Base-by-base conservation (phyloP, 1,140 invertebrate genomes). In the Atta cephalotes region DNA sequence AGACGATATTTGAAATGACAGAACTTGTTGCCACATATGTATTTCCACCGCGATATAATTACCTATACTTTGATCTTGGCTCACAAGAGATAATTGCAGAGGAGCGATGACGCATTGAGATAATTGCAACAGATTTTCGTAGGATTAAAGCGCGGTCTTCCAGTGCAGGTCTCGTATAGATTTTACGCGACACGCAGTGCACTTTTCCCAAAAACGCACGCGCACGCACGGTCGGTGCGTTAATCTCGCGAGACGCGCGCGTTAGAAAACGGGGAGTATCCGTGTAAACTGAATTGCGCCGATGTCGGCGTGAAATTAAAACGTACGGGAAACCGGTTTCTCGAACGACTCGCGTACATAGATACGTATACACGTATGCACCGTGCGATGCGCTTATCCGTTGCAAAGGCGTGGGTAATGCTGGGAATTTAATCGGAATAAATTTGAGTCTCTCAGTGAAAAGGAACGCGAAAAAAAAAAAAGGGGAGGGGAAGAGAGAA, bases 301-400 rank as follows among this genome's bases (percentile, higher is more conserved):
- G 93, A 94, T 91, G 93, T 95, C 92, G 92, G 93, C 94, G 94
- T 94, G 94, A 95, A 95, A 95, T 95, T 94, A 94, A 91, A 95
- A 93, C 92, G 93, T 93, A 94, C 90, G 92, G 91, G 90, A 93
- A 95, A 95, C 93, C 94, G 94, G 94, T 94, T 95, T 95, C 88
- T 86, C 89, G 70, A 85, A 82, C 88, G 88, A 70, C 79, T 79
- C 70, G 25, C 68, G 70, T 87, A 71, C 89, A 79, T 86, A 60
- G 49, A 39, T 60, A 80, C 28, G 25, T 21, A 65, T 35, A 77
- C 45, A 81, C 65, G 63, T 77, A 68, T 72, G 77, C 71, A 62
- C 56, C 76, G 45, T 76, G 76, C 87, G 85, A 81, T 74, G 80
- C 68, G 58, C 25, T 74, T 87, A 51, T 85, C 39, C 85, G 56